These are phyloP conservation scores for Dyspetes luteomarginatus DNA, from an alignment of 2,888 invertebrate genomes.

Conservation along the genomic window DNA sequence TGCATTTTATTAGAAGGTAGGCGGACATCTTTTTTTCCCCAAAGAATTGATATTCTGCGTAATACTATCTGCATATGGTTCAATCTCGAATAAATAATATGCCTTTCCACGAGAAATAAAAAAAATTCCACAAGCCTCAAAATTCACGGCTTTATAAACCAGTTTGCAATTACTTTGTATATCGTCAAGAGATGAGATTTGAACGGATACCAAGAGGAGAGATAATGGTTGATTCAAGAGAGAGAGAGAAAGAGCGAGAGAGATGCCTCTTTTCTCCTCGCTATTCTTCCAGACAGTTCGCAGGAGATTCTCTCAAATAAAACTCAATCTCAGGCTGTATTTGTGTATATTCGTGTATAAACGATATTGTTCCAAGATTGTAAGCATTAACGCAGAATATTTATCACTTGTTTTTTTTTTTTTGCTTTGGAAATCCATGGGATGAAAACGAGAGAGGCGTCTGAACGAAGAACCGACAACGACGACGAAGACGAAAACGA, in stretches of 20 bases:
- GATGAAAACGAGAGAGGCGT: constrained; percentile 7
- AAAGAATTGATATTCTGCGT: constrained; percentile 7
- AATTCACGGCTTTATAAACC: constrained; percentile 48
- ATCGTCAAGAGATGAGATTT: constrained; percentile 50
- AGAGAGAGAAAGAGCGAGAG: too few relatives aligned
- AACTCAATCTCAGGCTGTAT: constrained; percentile 40
- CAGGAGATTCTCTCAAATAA: constrained; percentile 43
- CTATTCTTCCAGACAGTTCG: constrained; percentile 53
- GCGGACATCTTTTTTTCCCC: not conserved
- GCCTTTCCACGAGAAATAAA: constrained; percentile 38
- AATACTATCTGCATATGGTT: too few relatives aligned
- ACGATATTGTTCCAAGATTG: constrained; percentile 58
- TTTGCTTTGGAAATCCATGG: constrained; percentile 39
- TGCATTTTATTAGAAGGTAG: constrained; percentile 52
- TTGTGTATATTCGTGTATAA: constrained; percentile 10
- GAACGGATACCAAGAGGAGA: constrained; percentile 50
- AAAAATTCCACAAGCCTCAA: constrained; percentile 25
- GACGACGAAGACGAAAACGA: constrained; percentile 26
- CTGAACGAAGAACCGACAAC: constrained; percentile 10
- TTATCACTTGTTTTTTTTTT: constrained; percentile 61
- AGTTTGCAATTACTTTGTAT: constrained; percentile 57
- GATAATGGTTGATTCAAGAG: constrained; percentile 46
- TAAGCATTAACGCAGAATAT: constrained; percentile 66
- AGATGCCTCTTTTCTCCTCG: constrained; percentile 20
- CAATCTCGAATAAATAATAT: constrained; percentile 45